Conservation (phyloP, 2,888 invertebrate species). For the Acanthosoma haemorrhoidale region DNA sequence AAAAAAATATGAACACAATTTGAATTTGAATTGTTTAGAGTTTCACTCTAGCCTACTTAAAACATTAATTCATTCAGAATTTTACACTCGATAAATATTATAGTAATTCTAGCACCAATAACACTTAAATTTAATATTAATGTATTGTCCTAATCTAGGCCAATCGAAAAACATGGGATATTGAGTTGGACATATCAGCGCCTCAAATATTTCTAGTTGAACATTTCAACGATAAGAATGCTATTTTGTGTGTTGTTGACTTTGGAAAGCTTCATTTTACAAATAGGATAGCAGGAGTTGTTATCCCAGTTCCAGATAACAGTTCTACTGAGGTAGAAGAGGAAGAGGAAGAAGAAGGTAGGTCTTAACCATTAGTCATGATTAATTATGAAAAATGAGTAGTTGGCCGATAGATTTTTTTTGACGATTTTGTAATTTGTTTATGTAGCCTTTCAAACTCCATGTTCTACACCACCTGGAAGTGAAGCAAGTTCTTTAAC, state of each 20-base stretch:
- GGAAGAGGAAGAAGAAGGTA: conserved; percentile 51
- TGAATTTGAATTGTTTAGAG: too few relatives aligned
- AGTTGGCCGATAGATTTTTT: too few relatives aligned
- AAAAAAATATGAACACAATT: too few relatives aligned
- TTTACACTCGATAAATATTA: too few relatives aligned
- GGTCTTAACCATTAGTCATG: background rate
- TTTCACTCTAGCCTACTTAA: too few relatives aligned
- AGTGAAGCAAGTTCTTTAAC: conserved; percentile 58
- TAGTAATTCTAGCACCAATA: too few relatives aligned
- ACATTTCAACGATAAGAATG: conserved; percentile 66
- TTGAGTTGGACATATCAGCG: conserved; percentile 86
- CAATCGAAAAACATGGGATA: conserved; percentile 72
- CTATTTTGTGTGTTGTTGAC: conserved; percentile 78
- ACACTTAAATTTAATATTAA: too few relatives aligned
- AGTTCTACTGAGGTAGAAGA: conserved; percentile 43
- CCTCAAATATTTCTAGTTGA: conserved; percentile 89
- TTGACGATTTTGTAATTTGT: background rate
- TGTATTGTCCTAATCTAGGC: too few relatives aligned
- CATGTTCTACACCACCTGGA: conserved; percentile 81
- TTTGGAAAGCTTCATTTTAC: conserved; percentile 76
- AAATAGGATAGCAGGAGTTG: conserved; percentile 44
- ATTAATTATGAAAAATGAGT: background rate
- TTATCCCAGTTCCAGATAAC: conserved; percentile 43
- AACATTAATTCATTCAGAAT: too few relatives aligned
- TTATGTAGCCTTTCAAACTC: conserved; percentile 66